A percentile compares a stretch with the other conserved stretches of the same genome.
Conservation (phyloP, 1,140 invertebrate species). For the Ctenoplectra terminalis region DNA sequence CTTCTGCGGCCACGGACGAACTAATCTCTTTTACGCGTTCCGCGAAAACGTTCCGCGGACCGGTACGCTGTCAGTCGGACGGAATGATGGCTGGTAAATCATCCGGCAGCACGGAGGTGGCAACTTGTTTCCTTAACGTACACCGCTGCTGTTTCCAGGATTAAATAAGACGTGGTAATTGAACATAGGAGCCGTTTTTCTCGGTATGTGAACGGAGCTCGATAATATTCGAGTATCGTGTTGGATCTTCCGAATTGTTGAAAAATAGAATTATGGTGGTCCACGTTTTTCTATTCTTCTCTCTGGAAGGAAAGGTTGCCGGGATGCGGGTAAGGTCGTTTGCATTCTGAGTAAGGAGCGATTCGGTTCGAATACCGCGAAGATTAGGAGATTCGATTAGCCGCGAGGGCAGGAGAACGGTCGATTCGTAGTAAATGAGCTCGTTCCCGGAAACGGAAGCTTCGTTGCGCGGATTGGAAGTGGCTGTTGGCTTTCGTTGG, state of each 20-base stretch:
- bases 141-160: background rate
- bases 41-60: slow-evolving; percentile 47
- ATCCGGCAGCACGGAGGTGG: slow-evolving; percentile 22
- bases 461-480: no score
- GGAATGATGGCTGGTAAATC: slow-evolving; percentile 65
- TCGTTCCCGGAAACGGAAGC: slow-evolving; percentile 41
- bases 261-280: background rate
- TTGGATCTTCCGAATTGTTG: no score
- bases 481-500: no score
- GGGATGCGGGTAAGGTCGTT: slow-evolving; percentile 17
- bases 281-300: no score
- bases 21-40: slow-evolving; percentile 66
- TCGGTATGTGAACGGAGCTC: background rate
- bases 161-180: slow-evolving; percentile 26
- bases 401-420: slow-evolving; percentile 34
- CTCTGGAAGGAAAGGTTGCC: background rate
- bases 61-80: slow-evolving; percentile 22
- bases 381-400: slow-evolving; percentile 58
- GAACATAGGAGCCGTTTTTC: background rate
- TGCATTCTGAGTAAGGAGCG: slow-evolving; percentile 51
- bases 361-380: slow-evolving; percentile 29
- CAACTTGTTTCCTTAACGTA: background rate
- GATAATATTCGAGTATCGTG: no score
- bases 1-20: slow-evolving; percentile 48
- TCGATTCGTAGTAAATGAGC: slow-evolving; percentile 54